These are phyloP conservation scores for Galerucella nymphaeae DNA, from an alignment of 2,888 invertebrate species.

Conservation along the genomic window DNA sequence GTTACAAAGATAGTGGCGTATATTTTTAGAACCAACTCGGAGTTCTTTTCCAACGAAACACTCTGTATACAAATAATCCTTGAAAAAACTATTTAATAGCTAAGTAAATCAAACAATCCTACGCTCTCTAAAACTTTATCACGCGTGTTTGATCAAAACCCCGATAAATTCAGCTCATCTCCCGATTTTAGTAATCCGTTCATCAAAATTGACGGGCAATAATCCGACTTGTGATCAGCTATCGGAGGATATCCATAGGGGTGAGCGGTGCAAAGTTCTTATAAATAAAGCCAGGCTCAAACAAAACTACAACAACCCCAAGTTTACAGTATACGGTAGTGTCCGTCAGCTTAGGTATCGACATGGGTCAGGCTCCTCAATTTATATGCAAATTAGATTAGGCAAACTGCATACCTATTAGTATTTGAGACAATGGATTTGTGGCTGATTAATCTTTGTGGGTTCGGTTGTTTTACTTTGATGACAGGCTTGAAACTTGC, in stretches of 20 bases:
- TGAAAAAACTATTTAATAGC: neutral
- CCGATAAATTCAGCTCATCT: conserved; percentile 15
- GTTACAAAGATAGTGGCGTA: too few relatives aligned
- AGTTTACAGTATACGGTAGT: conserved; percentile 20
- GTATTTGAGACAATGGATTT: conserved; percentile 34
- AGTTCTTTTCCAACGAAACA: too few relatives aligned
- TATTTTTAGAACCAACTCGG: too few relatives aligned
- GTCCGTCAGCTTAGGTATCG: conserved; percentile 32
- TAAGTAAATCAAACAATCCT: neutral
- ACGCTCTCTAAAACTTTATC: neutral
- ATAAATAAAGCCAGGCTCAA: conserved; percentile 15
- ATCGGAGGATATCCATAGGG: conserved; percentile 1
- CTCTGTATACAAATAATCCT: too few relatives aligned
- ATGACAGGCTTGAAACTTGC: conserved; percentile 14
- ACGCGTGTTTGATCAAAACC: conserved; percentile 10
- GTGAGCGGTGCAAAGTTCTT: conserved; percentile 15
- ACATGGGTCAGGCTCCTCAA: conserved; percentile 36
- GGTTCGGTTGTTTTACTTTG: conserved; percentile 28
- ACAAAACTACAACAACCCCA: conserved; percentile 28
- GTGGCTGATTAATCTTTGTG: conserved; percentile 25
- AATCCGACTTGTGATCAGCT: conserved; percentile 20
- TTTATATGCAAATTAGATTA: conserved; percentile 39
- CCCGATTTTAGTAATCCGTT: conserved; percentile 15
- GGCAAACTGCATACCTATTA: conserved; percentile 33
- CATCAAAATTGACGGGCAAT: conserved; percentile 23